Conservation (phyloP, 35 echinoderm and acorn worm genomes). For the Apostichopus japonicus region DNA sequence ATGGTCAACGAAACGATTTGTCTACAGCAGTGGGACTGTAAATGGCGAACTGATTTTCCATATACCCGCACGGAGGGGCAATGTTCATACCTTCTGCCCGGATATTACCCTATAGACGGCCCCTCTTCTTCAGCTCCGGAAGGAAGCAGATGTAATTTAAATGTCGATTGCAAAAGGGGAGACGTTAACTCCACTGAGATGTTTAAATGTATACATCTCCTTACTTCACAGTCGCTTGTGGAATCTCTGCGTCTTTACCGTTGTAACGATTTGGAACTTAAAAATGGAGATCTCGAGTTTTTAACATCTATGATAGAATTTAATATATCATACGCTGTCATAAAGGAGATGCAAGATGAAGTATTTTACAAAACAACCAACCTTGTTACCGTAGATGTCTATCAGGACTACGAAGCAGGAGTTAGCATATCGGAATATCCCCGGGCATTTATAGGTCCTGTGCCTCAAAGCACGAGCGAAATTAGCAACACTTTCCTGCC, state of each 20-base stretch:
- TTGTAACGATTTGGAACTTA: neutral
- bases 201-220: neutral
- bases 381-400: neutral
- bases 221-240: neutral
- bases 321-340: neutral
- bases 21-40: slow-evolving; percentile 22
- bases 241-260: neutral
- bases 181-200: neutral
- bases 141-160: neutral
- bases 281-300: neutral
- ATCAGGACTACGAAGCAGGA: neutral
- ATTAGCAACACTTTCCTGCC: neutral
- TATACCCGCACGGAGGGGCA: neutral
- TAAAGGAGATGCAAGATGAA: neutral
- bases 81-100: neutral
- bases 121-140: neutral
- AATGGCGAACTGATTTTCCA: slow-evolving; percentile 13
- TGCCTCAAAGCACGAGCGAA: neutral
- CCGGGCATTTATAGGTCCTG: neutral
- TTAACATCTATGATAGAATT: slow-evolving; percentile 1
- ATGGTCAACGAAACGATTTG: slow-evolving; percentile 11
- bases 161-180: neutral
- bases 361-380: slow-evolving; percentile 21
- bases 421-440: slow-evolving; percentile 22
- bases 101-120: slow-evolving; percentile 5